Base-by-base conservation (phyloP, 2,888 invertebrate genomes). In the Colostygia pectinataria region DNA sequence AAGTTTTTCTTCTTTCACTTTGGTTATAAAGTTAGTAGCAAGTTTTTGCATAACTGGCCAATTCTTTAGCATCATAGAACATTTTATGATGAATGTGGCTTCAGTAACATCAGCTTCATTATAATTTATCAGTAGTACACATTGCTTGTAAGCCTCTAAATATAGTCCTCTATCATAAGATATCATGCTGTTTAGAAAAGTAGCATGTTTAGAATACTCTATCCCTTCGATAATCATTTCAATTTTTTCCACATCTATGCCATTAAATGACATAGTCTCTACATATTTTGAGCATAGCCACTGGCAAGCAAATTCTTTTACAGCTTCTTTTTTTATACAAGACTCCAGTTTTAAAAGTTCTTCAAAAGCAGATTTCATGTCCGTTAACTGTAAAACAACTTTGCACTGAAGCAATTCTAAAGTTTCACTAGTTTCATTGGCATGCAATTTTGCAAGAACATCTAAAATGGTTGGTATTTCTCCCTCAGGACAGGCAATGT, bases 111-210 rank as follows among this genome's bases (percentile, higher is more conserved):
- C 78, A 39, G 82, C 73, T 56, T 83, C 77, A 39, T 83, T 74
- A 48, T 84, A 88, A 60, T 88, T 83, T 27, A 90, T 63, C 32
- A 87, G 62, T 36, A 84, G 84, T n/a, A 87, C 77, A 80, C 83
- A 87, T 58, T 74, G 71, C 63, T 84, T 88, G 53, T 87, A 90
- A 20, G 94, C 92, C 53, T 92, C 90, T 12, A 92, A 66, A 60
- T 91, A 91, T 46, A 92, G 82, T 13, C 90, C 79, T 34, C 88
- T 80, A 10, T 91, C 78, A 73, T 84, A 92, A 10, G 82, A 73
- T 43, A 92, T 71, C 51, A 94, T 91, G 24, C 92, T 92, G 77
- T 91, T 91, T 1, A 94, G 91, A 31, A 95, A 82, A 20, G 91
- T 74, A 1, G 92, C 94, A 66, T 92, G 89, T 61, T 92, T 91